phyloP scores from a whole-genome alignment of 2,797 vertebrate genomes.

The Perodicticus potto region DNA sequence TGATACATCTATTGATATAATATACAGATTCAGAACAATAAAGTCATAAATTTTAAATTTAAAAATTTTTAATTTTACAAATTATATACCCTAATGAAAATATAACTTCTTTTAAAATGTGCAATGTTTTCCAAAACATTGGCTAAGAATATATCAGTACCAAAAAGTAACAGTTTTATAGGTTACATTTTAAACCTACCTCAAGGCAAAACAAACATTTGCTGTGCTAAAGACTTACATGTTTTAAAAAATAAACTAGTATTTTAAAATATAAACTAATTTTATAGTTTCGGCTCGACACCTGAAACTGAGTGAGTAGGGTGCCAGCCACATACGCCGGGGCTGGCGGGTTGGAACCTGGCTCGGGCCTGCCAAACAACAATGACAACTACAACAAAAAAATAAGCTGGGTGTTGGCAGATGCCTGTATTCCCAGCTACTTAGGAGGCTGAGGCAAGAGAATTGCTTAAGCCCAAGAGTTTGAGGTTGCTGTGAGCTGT shows the following conservation, averaged over 20 bases:
- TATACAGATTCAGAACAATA: background rate
- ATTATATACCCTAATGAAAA: background rate
- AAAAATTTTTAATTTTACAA: background rate
- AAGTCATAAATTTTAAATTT: background rate
- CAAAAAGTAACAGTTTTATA: background rate
- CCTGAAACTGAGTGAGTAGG: too few species aligned
- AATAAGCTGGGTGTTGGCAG: too few species aligned
- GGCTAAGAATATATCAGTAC: background rate
- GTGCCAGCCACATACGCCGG: too few species aligned
- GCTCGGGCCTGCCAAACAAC: too few species aligned
- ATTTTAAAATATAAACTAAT: background rate
- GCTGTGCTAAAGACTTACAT: background rate
- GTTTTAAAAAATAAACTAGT: background rate
- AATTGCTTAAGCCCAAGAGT: too few species aligned
- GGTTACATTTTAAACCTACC: background rate
- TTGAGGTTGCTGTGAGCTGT: too few species aligned
- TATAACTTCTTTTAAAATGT: background rate
- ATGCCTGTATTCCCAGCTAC: too few species aligned
- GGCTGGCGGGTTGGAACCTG: too few species aligned
- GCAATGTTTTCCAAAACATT: constrained; percentile 1
- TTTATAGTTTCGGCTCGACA: too few species aligned
- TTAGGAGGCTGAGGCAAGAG: too few species aligned
- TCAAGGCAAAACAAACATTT: background rate
- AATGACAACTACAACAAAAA: too few species aligned
- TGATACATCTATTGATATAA: background rate